Base-by-base conservation (phyloP, 2,888 invertebrate species). In the Mellilla xanthometata region DNA sequence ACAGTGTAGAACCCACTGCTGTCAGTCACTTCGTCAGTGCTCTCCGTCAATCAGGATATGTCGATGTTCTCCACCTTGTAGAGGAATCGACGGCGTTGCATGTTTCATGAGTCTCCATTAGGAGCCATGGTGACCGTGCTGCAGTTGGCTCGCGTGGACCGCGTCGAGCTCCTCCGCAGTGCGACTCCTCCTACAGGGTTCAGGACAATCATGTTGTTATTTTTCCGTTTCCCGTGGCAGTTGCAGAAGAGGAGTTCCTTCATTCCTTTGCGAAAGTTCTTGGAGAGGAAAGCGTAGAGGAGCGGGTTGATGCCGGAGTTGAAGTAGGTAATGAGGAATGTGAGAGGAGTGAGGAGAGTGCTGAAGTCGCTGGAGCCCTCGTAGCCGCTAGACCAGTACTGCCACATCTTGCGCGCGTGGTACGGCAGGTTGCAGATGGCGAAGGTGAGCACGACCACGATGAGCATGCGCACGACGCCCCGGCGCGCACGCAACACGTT, bases 221-320 rank as follows among this genome's bases (percentile, higher is more conserved):
- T 81, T 65, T 86, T 88, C 45, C 75, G 73, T 47, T 86, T 85
- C 0, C 76, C 76, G 12, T 77, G 74, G 42, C 75, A 83, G 42
- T 77, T 86, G 68, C 95, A 95, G 49, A 93, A 90, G 23, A 96
- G 76, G 12, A 96, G 90, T 76, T 97, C 97, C 50, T 93, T 91
- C 93, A 97, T 96, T 11, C 96, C 96, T 68, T 94, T 94, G 40
- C 96, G 91, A 77, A 96, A 96, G 68, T 95, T 95, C 51, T 94
- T 93, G 2, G 93, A 92, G 39, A 97, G 89, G 74, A 97, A 96
- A 2, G 97, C 97, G 81, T 97, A 98, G 5, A 98, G 91, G 38
- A 97, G 87, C 0, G 97, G 97, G 83, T 98, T 97, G 53, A 97
- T 92, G 33, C 95, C 97, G 10, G 96, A 97, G 89, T 97, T 97